phyloP scores from a whole-genome alignment of 2,888 invertebrate genomes.

The Operophtera brumata region DNA sequence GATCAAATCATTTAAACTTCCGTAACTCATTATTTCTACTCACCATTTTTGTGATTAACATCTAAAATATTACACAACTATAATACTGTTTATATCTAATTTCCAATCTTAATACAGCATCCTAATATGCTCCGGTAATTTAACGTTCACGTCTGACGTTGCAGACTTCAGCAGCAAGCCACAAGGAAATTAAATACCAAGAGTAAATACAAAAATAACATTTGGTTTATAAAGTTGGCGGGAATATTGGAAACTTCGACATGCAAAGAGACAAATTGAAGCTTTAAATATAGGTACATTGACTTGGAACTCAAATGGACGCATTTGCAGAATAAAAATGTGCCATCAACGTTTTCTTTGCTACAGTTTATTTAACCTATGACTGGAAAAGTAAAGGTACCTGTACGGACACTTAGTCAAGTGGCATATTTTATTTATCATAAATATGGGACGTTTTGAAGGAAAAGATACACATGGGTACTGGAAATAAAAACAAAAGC shows the following conservation, averaged over 20 bases:
- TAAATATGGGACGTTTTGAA: no score
- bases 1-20: neutral
- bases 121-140: constrained; percentile 1
- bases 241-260: neutral
- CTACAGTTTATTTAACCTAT: no score
- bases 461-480: no score
- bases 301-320: no score
- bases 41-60: constrained; percentile 1
- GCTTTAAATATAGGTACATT: constrained; percentile 6
- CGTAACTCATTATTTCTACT: neutral
- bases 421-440: no score
- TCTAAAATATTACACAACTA: neutral
- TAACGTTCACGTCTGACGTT: neutral
- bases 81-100: neutral
- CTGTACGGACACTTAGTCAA: no score
- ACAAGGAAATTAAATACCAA: constrained; percentile 28
- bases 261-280: constrained; percentile 5
- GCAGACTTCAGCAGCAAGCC: constrained; percentile 2
- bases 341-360: no score
- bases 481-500: no score
- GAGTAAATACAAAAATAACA: constrained; percentile 4
- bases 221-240: neutral
- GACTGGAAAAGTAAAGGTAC: no score
- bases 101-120: neutral
- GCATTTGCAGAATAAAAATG: no score